Conservation (phyloP, 1,140 invertebrate genomes). For the Caenorhabditis briggsae region DNA sequence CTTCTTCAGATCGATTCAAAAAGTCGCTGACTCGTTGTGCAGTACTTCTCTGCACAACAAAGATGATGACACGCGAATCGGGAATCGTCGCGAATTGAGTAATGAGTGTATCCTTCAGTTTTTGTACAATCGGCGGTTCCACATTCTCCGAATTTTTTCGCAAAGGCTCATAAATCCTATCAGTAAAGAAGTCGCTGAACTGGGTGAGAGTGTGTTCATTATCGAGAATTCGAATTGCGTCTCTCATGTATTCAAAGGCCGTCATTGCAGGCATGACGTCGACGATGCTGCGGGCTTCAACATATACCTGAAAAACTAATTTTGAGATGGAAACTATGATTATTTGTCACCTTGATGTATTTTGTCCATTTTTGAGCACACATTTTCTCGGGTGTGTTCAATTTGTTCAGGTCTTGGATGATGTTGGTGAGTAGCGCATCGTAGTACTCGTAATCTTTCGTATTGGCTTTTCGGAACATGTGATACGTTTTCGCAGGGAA, state of each 20-base stretch:
- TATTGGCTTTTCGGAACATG: not conserved
- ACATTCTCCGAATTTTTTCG: not conserved
- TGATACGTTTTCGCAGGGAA: not conserved
- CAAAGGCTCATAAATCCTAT: not conserved
- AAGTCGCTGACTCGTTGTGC: constrained; percentile 38
- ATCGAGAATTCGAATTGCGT: not conserved
- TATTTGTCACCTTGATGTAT: not conserved
- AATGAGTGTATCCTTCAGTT: not conserved
- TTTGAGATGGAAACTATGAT: not conserved
- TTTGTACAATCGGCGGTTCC: not conserved
- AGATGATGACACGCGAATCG: constrained; percentile 58
- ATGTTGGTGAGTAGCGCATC: not conserved
- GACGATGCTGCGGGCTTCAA: constrained; percentile 20
- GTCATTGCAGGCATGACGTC: constrained; percentile 39
- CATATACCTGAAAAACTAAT: not conserved
- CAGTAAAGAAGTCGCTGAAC: not conserved
- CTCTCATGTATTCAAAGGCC: constrained; percentile 27
- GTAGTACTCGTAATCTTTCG: not conserved
- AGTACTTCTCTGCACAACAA: constrained; percentile 42
- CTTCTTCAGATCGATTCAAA: not conserved
- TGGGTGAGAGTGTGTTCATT: not conserved
- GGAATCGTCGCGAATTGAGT: constrained; percentile 9
- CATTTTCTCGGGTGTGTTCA: not conserved
- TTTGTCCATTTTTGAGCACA: not conserved
- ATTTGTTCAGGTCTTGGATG: constrained; percentile 21